phyloP scores from a whole-genome alignment of 2,797 vertebrate genomes.

The Otolemur crassicaudatus region DNA sequence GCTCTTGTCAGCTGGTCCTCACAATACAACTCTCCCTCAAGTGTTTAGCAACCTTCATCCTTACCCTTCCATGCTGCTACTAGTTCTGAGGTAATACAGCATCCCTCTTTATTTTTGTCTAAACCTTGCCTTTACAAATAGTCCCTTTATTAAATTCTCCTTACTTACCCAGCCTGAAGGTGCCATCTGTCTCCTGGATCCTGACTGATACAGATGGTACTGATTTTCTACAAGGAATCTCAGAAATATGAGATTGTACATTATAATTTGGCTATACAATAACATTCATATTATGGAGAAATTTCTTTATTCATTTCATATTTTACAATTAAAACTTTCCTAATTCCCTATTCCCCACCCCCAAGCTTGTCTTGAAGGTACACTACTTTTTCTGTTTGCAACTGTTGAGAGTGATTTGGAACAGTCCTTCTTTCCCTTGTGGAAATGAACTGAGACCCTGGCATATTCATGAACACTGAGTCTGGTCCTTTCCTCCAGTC shows the following conservation, averaged over 20 bases:
- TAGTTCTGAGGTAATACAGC: not conserved
- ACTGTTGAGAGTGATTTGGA: not conserved
- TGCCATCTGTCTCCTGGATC: slow-evolving; percentile 19
- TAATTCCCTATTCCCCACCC: not conserved
- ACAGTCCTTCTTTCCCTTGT: not conserved
- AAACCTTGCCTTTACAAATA: slow-evolving; percentile 25
- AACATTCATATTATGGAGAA: not conserved
- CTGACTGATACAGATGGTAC: slow-evolving; percentile 9
- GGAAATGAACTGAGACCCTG: not conserved
- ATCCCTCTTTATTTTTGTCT: not conserved
- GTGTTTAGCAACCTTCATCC: not conserved
- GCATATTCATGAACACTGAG: not conserved
- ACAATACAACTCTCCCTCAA: not conserved
- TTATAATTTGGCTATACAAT: not conserved
- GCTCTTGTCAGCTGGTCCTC: not conserved
- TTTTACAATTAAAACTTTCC: not conserved
- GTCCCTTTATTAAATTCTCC: not conserved
- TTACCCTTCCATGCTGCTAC: not conserved
- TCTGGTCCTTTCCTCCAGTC: not conserved
- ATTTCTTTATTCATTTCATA: not conserved
- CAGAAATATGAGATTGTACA: not conserved
- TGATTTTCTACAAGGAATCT: slow-evolving; percentile 46
- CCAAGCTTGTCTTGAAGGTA: not conserved
- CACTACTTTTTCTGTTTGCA: not conserved
- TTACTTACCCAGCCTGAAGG: not conserved